Evolutionary conservation across 1,140 invertebrate genomes (phyloP).

Genomic region (Amyelois transitella): DNA sequence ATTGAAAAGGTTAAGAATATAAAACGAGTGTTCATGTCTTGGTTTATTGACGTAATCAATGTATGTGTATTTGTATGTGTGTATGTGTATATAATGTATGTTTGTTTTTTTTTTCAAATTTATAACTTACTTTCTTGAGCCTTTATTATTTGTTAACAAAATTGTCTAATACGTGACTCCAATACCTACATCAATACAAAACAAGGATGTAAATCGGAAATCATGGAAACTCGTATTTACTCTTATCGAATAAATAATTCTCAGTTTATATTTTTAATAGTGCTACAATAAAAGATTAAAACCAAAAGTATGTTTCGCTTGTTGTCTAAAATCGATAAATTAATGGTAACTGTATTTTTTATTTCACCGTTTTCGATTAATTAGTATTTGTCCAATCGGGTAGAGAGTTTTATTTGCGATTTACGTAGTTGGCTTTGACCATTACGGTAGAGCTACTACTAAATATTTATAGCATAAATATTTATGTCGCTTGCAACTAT

Average conservation of each 20-base stretch:
- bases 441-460: background rate
- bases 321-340: background rate
- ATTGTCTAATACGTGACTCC: too few species aligned
- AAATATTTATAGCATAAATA: background rate
- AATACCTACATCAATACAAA: too few species aligned
- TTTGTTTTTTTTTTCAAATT: background rate
- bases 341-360: background rate
- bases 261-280: too few species aligned
- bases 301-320: background rate
- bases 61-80: background rate
- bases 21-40: constrained; percentile 25
- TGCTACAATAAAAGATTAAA: too few species aligned
- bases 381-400: background rate
- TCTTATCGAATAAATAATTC: too few species aligned
- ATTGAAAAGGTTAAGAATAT: constrained; percentile 45
- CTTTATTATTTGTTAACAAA: too few species aligned
- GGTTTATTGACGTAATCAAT: background rate
- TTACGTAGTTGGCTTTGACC: background rate
- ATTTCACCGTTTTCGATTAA: background rate
- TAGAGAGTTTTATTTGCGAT: background rate
- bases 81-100: too few species aligned
- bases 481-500: background rate
- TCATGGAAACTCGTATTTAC: too few species aligned
- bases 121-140: background rate
- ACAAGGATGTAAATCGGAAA: too few species aligned